Base-by-base conservation (phyloP, 2,113 vertebrate species). In the Hydrolagus affinis region DNA sequence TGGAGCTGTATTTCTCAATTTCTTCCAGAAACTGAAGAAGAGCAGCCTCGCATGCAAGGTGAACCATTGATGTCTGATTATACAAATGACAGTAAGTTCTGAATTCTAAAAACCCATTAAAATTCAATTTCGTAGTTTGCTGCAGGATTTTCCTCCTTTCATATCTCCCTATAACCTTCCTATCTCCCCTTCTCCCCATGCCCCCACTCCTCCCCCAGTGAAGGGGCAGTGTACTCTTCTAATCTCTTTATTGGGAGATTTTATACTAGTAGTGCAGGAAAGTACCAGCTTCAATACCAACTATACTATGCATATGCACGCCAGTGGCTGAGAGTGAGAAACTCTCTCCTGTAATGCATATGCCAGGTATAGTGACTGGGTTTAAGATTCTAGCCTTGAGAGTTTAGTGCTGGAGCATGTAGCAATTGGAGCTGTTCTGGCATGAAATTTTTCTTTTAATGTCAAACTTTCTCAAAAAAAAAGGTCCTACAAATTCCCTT, bases 21-120 rank as follows among this genome's bases (percentile, higher is more conserved):
- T 68, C 25, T 83, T 68, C 62, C 78, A 83, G 78, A 83, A 83
- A 83, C 62, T 83, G 78, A 83, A 83, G 77, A 80, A 30, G 78
- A 83, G 17, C 78, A 83, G 66, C 60, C 32, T 83, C 62, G 78
- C 32, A 28, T 83, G 62, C 78, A 83, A 21, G 60, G 78, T 32
- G 78, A 83, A 64, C 78, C 78, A 32, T 83, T 32, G 64, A 83
- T 83, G 78, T 83, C 78, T 30, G 78, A 83, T 28, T 83, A 83
- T 32, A 62, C 78, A 83, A 83, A 83, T 11, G 78, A 83, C 78
- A 83, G 78, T 83, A 83, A 83, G 78, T 83, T 83, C 23, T 17
- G 23, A 78, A 21, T 75, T 78, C 57, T 28, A n/a, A 68, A 83
- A 83, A 25, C 17, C 23, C 62, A 32, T 78, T 25, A 12, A 44